A percentile compares a stretch with the other conserved stretches of the same genome.
Evolutionary conservation across 1,140 invertebrate species (phyloP).

Genomic region (Drosophila pseudoobscura): DNA sequence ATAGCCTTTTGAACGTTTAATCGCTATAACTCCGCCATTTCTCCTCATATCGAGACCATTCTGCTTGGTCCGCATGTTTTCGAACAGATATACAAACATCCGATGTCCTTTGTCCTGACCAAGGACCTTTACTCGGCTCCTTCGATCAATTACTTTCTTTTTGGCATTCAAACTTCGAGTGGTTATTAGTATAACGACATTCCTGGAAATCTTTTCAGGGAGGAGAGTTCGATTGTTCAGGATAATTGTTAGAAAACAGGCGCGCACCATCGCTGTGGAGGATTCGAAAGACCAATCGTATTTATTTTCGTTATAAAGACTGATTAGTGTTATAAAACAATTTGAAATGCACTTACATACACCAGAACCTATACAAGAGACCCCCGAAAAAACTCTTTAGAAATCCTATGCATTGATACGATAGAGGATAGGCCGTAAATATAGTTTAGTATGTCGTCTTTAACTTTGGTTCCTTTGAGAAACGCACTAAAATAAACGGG

Average conservation of each 20-base stretch:
- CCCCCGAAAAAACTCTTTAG: conserved; percentile 17
- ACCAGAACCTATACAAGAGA: conserved; percentile 2
- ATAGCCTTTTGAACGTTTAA: no score
- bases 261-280: conserved; percentile 26
- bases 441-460: conserved; percentile 52
- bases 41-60: no score
- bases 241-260: conserved; percentile 21
- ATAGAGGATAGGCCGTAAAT: conserved; percentile 56
- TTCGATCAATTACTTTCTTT: no score
- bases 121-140: no score
- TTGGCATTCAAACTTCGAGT: no score
- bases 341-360: conserved; percentile 32
- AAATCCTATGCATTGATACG: conserved; percentile 47
- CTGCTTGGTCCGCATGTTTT: no score
- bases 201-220: no score
- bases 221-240: background rate
- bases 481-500: conserved; percentile 66
- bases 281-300: conserved; percentile 27
- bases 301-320: conserved; percentile 76
- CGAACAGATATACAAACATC: no score
- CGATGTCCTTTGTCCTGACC: no score
- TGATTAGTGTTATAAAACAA: conserved; percentile 72
- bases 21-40: no score
- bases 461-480: conserved; percentile 76
- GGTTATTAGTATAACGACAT: no score